Percentiles rank a stretch among this genome's conserved stretches.
These are phyloP conservation scores for Lasioglossum malachurum DNA, from an alignment of 2,888 invertebrate species.

Conservation along the genomic window DNA sequence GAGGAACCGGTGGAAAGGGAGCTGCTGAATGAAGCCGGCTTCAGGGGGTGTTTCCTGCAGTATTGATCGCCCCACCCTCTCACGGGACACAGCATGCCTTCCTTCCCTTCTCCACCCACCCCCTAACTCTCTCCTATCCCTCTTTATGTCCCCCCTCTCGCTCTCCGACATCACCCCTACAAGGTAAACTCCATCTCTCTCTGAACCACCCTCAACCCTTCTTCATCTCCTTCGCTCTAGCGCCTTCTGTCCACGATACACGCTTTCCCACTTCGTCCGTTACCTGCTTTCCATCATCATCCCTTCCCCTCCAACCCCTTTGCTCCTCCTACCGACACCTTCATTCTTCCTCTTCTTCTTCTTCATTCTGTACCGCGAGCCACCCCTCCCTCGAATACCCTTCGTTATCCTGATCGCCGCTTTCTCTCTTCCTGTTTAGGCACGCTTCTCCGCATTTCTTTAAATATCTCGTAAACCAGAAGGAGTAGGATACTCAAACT, in stretches of 20 bases:
- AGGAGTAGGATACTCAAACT: no score
- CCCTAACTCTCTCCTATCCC: neutral
- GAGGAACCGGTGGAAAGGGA: conserved; percentile 56
- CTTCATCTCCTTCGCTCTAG: neutral
- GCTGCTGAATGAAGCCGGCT: conserved; percentile 77
- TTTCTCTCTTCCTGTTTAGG: neutral
- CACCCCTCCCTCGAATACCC: conserved; percentile 6
- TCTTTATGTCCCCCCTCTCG: neutral
- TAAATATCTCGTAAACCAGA: no score
- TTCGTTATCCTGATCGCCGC: neutral
- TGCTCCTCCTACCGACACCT: neutral
- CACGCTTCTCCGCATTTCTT: no score
- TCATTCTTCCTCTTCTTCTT: conserved; percentile 21
- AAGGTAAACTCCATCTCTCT: neutral
- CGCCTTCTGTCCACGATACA: neutral
- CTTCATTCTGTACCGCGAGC: conserved; percentile 11
- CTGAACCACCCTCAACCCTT: neutral
- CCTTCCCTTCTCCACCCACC: conserved; percentile 34
- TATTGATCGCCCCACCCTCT: conserved; percentile 83
- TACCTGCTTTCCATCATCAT: no score
- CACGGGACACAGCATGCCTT: conserved; percentile 61
- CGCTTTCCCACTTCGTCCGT: neutral
- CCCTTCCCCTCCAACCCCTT: neutral
- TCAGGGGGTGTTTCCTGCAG: conserved; percentile 74
- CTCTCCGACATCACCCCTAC: neutral